Percentiles rank a stretch among this genome's conserved stretches.
phyloP scores from a whole-genome alignment of 2,797 vertebrate species.

The Argya squamiceps region DNA sequence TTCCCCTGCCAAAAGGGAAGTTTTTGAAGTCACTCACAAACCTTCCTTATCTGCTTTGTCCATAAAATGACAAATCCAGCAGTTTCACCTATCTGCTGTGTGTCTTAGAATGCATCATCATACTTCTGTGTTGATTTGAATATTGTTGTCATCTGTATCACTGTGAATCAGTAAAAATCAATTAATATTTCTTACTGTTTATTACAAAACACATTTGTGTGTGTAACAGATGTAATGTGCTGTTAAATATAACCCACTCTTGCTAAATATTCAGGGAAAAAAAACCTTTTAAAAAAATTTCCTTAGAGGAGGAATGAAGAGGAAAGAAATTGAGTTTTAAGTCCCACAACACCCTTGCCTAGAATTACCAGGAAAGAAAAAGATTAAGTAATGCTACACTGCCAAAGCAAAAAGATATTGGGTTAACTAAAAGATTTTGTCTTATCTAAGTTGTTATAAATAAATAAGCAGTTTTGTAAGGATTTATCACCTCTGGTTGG shows the following conservation, averaged over 20 bases:
- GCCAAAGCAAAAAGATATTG: background rate
- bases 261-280: background rate
- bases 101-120: accelerated
- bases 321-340: background rate
- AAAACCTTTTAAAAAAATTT: background rate
- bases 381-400: background rate
- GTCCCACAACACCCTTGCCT: background rate
- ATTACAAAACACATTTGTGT: background rate
- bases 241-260: background rate
- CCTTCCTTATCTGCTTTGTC: background rate
- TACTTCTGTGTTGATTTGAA: background rate
- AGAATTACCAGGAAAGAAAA: background rate
- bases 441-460: background rate
- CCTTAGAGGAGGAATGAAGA: background rate
- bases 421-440: background rate
- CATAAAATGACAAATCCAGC: background rate
- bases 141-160: background rate
- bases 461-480: background rate
- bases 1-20: background rate
- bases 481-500: background rate
- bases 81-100: background rate
- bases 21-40: background rate
- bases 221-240: accelerated
- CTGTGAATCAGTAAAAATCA: background rate
- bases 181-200: background rate